phyloP scores from a whole-genome alignment of 2,113 vertebrate species.

The Dicentrarchus labrax region DNA sequence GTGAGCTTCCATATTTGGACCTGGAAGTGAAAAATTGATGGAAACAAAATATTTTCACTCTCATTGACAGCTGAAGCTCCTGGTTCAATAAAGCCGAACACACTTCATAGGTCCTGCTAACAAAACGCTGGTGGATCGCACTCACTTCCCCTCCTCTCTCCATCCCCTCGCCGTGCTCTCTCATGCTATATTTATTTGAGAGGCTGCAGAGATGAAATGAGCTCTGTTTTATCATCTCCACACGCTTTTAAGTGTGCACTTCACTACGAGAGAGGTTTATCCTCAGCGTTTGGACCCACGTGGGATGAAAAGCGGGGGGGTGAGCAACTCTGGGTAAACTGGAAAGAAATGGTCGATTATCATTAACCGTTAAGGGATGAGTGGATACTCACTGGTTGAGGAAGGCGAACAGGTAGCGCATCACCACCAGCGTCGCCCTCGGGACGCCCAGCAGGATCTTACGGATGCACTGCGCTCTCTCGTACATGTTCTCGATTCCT shows the following conservation, averaged over 20 bases:
- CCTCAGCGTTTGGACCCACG: constrained; percentile 1
- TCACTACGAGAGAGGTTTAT: constrained; percentile 16
- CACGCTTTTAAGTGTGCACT: constrained; percentile 37
- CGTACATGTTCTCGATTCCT: constrained; percentile 98
- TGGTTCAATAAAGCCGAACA: constrained; percentile 40
- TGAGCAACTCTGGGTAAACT: constrained; percentile 21
- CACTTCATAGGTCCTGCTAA: constrained; percentile 27
- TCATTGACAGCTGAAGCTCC: constrained; percentile 1
- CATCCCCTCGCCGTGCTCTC: constrained; percentile 19
- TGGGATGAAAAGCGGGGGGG: not conserved
- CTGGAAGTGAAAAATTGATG: not conserved
- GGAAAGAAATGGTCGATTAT: constrained; percentile 7
- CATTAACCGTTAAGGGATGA: not conserved
- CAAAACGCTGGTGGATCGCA: constrained; percentile 52
- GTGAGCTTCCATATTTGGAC: not conserved
- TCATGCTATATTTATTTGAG: constrained; percentile 66
- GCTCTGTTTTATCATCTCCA: constrained; percentile 36
- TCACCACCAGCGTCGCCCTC: constrained; percentile 93
- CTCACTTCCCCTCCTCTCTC: constrained; percentile 62
- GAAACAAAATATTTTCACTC: constrained; percentile 30
- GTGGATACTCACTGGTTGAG: constrained; percentile 95
- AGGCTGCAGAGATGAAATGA: constrained; percentile 52
- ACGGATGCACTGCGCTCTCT: constrained; percentile 95
- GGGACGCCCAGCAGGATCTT: constrained; percentile 95
- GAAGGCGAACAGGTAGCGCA: constrained; percentile 99